These are phyloP conservation scores for Esox lucius DNA, from an alignment of 2,797 vertebrate genomes.

Conservation along the genomic window DNA sequence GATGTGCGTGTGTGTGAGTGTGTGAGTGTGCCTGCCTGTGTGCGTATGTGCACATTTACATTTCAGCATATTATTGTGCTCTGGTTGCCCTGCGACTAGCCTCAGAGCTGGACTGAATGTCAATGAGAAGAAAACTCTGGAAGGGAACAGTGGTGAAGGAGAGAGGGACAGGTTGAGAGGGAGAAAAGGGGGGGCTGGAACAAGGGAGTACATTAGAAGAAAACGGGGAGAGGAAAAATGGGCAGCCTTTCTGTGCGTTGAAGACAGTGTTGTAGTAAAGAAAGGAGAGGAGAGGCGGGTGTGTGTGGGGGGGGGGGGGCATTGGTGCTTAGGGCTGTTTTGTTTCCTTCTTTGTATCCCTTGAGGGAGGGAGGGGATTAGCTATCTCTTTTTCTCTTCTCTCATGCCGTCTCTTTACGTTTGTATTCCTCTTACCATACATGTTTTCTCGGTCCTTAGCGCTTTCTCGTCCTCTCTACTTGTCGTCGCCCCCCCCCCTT, in stretches of 20 bases:
- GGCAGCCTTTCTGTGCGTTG: neutral
- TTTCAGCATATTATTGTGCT: constrained; percentile 18
- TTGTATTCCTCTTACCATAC: neutral
- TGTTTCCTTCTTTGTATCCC: constrained; percentile 1
- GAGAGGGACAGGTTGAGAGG: constrained; percentile 5
- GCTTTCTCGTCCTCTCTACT: neutral
- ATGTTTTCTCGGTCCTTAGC: neutral
- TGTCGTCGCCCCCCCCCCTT: too few relatives aligned
- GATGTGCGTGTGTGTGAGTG: too few relatives aligned
- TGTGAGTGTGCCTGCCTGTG: neutral
- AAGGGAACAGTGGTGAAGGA: neutral
- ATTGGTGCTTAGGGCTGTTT: constrained; percentile 32
- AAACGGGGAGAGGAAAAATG: constrained; percentile 27
- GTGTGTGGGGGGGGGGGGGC: constrained; percentile 28
- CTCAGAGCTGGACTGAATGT: constrained; percentile 59
- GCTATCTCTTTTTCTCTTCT: neutral
- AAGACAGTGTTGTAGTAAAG: neutral
- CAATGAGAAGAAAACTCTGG: constrained; percentile 54
- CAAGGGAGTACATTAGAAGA: neutral
- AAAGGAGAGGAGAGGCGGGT: constrained; percentile 13
- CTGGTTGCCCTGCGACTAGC: constrained; percentile 46
- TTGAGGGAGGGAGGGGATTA: neutral
- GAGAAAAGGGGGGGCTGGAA: neutral
- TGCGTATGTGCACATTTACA: constrained; percentile 9
- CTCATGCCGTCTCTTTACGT: neutral